Percentiles rank a stretch among this genome's conserved stretches.
These are phyloP conservation scores for Drymodes brunneopygia DNA, from an alignment of 2,113 vertebrate species.

Conservation along the genomic window DNA sequence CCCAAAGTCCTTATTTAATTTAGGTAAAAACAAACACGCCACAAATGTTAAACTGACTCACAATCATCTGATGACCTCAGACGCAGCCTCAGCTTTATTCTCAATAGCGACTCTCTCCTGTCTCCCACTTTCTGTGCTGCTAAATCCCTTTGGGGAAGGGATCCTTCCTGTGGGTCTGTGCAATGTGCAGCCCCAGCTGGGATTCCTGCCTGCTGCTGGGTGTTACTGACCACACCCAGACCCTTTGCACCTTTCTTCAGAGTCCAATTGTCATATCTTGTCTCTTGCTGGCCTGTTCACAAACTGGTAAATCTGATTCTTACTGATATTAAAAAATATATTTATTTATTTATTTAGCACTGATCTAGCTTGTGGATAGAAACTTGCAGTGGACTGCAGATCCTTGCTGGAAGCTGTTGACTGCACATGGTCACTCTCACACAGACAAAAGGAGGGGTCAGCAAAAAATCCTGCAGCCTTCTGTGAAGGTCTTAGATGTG, in stretches of 20 bases:
- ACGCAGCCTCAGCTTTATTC: neutral
- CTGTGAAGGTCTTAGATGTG: neutral
- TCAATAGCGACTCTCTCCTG: neutral
- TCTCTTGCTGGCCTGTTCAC: fast-evolving
- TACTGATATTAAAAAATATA: fast-evolving
- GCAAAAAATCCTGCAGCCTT: neutral
- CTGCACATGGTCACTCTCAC: neutral
- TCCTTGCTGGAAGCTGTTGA: neutral
- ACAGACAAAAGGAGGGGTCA: neutral
- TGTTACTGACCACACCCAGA: neutral
- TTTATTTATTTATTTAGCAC: neutral
- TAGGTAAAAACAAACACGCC: neutral
- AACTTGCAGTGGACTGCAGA: neutral
- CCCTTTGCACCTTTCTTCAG: neutral
- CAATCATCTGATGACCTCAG: neutral
- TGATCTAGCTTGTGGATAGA: neutral
- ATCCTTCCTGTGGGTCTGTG: neutral
- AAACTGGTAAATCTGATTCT: neutral
- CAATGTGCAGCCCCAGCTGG: neutral
- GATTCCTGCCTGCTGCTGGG: neutral
- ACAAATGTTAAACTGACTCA: neutral
- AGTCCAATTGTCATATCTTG: fast-evolving
- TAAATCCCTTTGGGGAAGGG: neutral
- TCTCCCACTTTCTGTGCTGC: neutral
- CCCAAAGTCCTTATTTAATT: neutral